phyloP scores from a whole-genome alignment of 1,140 invertebrate species.

The Calephelis virginiensis region DNA sequence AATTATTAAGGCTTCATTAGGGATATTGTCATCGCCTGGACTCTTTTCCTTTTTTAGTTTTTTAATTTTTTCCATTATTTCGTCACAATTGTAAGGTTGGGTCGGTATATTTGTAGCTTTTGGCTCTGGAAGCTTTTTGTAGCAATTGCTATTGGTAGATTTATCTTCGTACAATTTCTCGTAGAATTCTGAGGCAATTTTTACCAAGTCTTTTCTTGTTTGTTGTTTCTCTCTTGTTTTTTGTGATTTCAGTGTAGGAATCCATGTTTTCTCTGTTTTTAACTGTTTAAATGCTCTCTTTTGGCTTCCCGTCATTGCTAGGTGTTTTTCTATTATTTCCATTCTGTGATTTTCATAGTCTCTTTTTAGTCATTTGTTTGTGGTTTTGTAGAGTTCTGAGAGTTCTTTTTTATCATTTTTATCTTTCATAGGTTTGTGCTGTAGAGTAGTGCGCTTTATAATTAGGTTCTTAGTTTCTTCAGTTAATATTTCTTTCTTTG shows the following conservation, averaged over 20 bases:
- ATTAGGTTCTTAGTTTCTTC: slow-evolving; percentile 27
- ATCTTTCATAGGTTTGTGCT: slow-evolving; percentile 24
- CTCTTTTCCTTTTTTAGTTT: slow-evolving; percentile 21
- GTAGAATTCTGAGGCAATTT: slow-evolving; percentile 28
- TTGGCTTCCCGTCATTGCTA: slow-evolving; percentile 13
- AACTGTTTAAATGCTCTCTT: slow-evolving; percentile 26
- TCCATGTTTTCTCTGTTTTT: slow-evolving; percentile 21
- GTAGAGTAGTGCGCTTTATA: slow-evolving; percentile 25
- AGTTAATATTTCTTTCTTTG: slow-evolving; percentile 25
- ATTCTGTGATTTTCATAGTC: slow-evolving; percentile 35
- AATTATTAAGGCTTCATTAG: slow-evolving; percentile 1
- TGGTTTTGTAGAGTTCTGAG: slow-evolving; percentile 29
- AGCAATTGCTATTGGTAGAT: slow-evolving; percentile 1
- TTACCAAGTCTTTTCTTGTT: slow-evolving; percentile 28
- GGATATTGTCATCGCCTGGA: no score
- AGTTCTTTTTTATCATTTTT: slow-evolving; percentile 34
- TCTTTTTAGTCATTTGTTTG: slow-evolving; percentile 33
- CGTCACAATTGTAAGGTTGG: slow-evolving; percentile 17
- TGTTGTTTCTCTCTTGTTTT: not conserved
- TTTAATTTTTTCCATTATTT: slow-evolving; percentile 27
- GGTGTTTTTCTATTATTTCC: slow-evolving; percentile 27
- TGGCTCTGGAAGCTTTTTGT: slow-evolving; percentile 1
- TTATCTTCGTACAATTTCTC: slow-evolving; percentile 23
- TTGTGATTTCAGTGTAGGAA: slow-evolving; percentile 21
- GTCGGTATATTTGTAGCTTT: not conserved